phyloP scores from a whole-genome alignment of 1,140 invertebrate genomes.

The Acromyrmex charruanus region DNA sequence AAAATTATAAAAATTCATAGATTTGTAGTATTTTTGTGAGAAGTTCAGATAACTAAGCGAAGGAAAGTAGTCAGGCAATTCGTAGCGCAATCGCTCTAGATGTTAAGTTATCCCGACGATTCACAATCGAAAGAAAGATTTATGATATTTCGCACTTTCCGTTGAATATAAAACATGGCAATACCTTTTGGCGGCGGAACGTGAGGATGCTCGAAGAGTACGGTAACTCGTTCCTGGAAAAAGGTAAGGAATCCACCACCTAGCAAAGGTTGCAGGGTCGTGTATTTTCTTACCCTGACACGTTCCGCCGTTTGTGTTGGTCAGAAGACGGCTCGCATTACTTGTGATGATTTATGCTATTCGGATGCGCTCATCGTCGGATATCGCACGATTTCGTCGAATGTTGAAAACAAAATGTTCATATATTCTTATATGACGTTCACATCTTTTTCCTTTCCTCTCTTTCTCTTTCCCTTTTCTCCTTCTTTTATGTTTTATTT shows the following conservation, averaged over 20 bases:
- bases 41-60: slow-evolving; percentile 41
- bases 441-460: neutral
- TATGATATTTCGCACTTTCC: slow-evolving; percentile 58
- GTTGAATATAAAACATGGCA: slow-evolving; percentile 58
- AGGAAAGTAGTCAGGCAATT: slow-evolving; percentile 29
- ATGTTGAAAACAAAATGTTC: slow-evolving; percentile 16
- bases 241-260: slow-evolving; percentile 43
- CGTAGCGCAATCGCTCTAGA: slow-evolving; percentile 27
- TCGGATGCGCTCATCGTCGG: slow-evolving; percentile 54
- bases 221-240: slow-evolving; percentile 44
- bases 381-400: slow-evolving; percentile 38
- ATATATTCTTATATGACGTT: slow-evolving; percentile 33
- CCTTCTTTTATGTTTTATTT: neutral
- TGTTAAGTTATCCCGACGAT: slow-evolving; percentile 62
- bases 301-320: slow-evolving; percentile 29
- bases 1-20: neutral
- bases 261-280: neutral
- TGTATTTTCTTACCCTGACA: slow-evolving; percentile 58
- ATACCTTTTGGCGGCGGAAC: slow-evolving; percentile 52
- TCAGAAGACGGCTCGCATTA: slow-evolving; percentile 62
- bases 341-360: slow-evolving; percentile 53
- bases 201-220: slow-evolving; percentile 43
- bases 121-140: slow-evolving; percentile 66
- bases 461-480: neutral
- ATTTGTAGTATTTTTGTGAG: slow-evolving; percentile 10